phyloP scores from a whole-genome alignment of 2,888 invertebrate genomes.

The Rhynchonema sp. region DNA sequence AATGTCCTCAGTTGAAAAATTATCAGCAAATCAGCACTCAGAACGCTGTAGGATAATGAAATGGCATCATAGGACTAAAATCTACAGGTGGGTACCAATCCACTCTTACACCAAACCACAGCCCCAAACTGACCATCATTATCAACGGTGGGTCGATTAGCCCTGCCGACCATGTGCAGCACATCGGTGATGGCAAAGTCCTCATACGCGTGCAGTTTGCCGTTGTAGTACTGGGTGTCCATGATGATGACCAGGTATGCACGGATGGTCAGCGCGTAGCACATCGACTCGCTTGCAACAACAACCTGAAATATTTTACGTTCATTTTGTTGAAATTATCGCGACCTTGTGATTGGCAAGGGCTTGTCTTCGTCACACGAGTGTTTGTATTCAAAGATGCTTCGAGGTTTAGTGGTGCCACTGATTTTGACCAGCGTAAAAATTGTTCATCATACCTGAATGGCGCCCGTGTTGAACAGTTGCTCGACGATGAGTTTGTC shows the following conservation, averaged over 20 bases:
- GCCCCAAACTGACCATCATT: conserved; percentile 47
- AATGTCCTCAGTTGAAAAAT: no score
- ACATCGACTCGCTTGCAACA: conserved; percentile 72
- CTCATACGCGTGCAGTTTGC: conserved; percentile 58
- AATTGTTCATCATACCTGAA: conserved; percentile 41
- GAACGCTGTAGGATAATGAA: no score
- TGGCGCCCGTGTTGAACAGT: conserved; percentile 73
- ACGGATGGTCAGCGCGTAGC: conserved; percentile 72
- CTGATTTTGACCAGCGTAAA: no score
- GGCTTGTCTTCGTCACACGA: no score
- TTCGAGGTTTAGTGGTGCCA: no score
- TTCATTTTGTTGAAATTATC: neutral
- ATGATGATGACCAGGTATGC: conserved; percentile 87
- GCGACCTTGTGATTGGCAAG: no score
- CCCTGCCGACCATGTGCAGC: conserved; percentile 87
- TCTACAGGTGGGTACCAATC: no score
- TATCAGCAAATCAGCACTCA: no score
- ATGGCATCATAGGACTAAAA: no score
- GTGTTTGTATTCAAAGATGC: no score
- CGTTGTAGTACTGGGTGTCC: conserved; percentile 80
- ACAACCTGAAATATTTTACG: conserved; percentile 47
- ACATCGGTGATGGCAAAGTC: conserved; percentile 95
- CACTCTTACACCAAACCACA: neutral
- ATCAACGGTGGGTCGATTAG: conserved; percentile 75
- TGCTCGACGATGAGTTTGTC: conserved; percentile 81